A percentile compares a stretch with the other conserved stretches of the same genome.
Conservation (phyloP, 2,113 vertebrate species). For the Panthera leo region DNA sequence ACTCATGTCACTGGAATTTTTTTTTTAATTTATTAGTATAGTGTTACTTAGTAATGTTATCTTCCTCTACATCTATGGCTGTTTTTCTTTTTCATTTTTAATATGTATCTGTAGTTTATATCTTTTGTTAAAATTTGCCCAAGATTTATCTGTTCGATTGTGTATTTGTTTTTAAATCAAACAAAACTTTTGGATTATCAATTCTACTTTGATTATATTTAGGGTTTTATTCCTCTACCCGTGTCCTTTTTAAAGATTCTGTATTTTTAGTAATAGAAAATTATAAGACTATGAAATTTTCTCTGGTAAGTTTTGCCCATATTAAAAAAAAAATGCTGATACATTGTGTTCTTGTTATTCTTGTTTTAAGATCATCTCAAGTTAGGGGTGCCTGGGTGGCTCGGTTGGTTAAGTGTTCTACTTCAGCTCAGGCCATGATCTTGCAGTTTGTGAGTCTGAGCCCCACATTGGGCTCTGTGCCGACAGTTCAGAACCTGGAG, state of each 20-base stretch:
- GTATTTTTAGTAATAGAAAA: constrained; percentile 1
- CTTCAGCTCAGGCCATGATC: too few relatives aligned
- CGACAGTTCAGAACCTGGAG: too few relatives aligned
- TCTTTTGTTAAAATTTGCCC: not conserved
- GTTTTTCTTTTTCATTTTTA: not conserved
- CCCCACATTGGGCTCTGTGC: too few relatives aligned
- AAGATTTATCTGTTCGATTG: not conserved
- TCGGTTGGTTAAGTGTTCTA: too few relatives aligned
- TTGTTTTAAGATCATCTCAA: constrained; percentile 10
- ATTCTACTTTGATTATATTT: not conserved
- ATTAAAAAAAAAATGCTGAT: not conserved
- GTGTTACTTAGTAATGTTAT: not conserved
- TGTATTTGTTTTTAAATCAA: constrained; percentile 1
- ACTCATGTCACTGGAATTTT: not conserved
- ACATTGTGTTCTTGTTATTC: not conserved
- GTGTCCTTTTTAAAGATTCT: not conserved
- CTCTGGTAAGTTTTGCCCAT: not conserved
- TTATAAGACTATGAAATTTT: not conserved
- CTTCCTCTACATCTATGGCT: not conserved
- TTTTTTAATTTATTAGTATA: not conserved
- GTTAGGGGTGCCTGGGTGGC: not conserved
- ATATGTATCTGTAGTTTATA: not conserved
- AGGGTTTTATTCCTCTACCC: not conserved
- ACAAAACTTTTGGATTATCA: not conserved
- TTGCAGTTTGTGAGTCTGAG: too few relatives aligned